Evolutionary conservation across 2,113 vertebrate species (phyloP), one percentile per base, ranked within the genome.

Genomic region (Phyllostomus hastatus): DNA sequence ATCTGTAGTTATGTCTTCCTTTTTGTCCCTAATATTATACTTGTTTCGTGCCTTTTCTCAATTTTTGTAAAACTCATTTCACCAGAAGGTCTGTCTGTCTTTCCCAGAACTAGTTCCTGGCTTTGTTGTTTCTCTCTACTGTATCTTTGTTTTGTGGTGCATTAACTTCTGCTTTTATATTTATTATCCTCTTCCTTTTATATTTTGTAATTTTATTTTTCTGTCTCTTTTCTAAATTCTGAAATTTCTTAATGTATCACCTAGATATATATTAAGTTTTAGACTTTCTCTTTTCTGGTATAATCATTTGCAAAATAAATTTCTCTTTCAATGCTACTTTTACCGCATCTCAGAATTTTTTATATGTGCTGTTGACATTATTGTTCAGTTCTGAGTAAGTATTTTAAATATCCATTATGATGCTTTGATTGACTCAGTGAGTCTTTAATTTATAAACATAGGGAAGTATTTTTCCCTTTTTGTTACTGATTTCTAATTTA

Each of bases 161-260:
- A 75, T 86, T 94, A 67, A 73, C 73, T 91, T 94, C 28, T 86
- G 46, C 52, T 92, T 95, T 97, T 96, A 85, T 96, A 78, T 97
- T 88, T 94, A 87, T 83, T 89, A 81, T 90, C 64, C 67, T 64
- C 57, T 96, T 82, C 48, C 76, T 88, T 96, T 90, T 89, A 61
- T 61, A 67, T 67, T 88, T 91, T 94, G 79, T 11, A 54, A 84
- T 35, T 81, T 90, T 92, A 46, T 88, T 93, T 97, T 93, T 0
- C 66, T 94, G 54, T 43, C 57, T 12, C 43, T 92, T 83, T 92
- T 91, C 35, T 64, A 78, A 85, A 82, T 96, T 93, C 76, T 95
- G 35, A 84, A 83, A 54, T 93, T 57, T 57, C 54, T 20, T 57
- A 57, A 57, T 57, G 22, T 57, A 57, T 80, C 31, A n/a, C 12